Conservation (phyloP, 2,797 vertebrate genomes). For the Chelidonichthys spinosus region DNA sequence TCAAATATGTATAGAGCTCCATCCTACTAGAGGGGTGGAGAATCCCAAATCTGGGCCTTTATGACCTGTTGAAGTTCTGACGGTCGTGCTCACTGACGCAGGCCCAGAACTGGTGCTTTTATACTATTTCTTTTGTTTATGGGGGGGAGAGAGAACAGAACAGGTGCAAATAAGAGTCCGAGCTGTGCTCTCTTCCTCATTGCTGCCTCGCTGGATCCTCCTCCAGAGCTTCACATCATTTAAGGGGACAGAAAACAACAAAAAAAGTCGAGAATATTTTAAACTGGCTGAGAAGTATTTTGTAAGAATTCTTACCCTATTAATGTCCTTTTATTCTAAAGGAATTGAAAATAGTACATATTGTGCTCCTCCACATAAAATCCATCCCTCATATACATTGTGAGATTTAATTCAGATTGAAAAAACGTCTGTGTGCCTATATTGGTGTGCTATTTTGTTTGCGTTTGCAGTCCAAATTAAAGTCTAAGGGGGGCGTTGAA, state of each 20-base stretch:
- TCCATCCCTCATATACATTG: conserved; percentile 34
- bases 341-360: conserved; percentile 70
- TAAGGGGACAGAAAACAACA: conserved; percentile 26
- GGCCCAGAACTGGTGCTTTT: conserved; percentile 92
- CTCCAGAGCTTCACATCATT: conserved; percentile 71
- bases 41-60: conserved; percentile 50
- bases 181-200: conserved; percentile 80
- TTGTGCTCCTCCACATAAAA: conserved; percentile 58
- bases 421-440: conserved; percentile 23
- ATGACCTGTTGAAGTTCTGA: conserved; percentile 53
- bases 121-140: conserved; percentile 87
- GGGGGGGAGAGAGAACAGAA: conserved; percentile 33
- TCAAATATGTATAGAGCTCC: conserved; percentile 57
- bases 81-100: conserved; percentile 63
- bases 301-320: conserved; percentile 58
- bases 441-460: conserved; percentile 37
- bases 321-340: conserved; percentile 68
- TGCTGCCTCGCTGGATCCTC: conserved; percentile 66
- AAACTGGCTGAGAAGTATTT: conserved; percentile 57
- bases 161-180: conserved; percentile 57
- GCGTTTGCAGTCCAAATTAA: conserved; percentile 51
- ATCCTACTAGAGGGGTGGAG: conserved; percentile 48
- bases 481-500: conserved; percentile 19
- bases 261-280: conserved; percentile 46
- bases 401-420: conserved; percentile 29